phyloP scores from a whole-genome alignment of 2,113 vertebrate species.

The Columba livia region DNA sequence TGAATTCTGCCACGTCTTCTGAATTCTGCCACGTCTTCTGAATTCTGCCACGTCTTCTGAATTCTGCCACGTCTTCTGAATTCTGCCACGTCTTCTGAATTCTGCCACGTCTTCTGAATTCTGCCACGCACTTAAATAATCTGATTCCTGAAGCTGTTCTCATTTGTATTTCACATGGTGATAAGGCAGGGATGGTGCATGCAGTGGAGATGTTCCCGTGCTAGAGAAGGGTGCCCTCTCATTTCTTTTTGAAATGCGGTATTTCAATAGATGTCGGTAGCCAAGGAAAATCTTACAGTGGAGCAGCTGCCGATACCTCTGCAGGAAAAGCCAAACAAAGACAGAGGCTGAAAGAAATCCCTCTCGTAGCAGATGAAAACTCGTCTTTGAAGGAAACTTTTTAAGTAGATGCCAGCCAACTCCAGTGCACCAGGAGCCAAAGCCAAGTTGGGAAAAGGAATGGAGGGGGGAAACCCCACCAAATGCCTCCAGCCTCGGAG shows the following conservation, averaged over 20 bases:
- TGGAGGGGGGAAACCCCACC: background rate
- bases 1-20: rapidly evolving
- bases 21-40: rapidly evolving
- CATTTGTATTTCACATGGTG: background rate
- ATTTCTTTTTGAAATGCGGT: background rate
- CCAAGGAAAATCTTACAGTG: background rate
- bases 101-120: background rate
- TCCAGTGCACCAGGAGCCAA: background rate
- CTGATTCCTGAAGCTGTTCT: background rate
- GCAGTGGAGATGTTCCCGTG: rapidly evolving
- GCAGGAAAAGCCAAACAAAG: constrained; percentile 23
- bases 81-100: background rate
- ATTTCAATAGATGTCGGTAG: background rate
- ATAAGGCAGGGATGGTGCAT: background rate
- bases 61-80: rapidly evolving
- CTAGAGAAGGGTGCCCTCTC: background rate
- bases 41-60: rapidly evolving
- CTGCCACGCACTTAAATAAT: rapidly evolving
- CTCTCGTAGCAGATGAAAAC: constrained; percentile 19
- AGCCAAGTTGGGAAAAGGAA: constrained; percentile 7
- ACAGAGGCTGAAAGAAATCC: constrained; percentile 13
- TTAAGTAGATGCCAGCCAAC: constrained; percentile 57
- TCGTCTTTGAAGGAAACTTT: constrained; percentile 63
- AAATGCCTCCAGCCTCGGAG: background rate
- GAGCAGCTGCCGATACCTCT: constrained; percentile 26